These are phyloP conservation scores for Aix galericulata DNA, from an alignment of 2,113 vertebrate species.

Conservation along the genomic window DNA sequence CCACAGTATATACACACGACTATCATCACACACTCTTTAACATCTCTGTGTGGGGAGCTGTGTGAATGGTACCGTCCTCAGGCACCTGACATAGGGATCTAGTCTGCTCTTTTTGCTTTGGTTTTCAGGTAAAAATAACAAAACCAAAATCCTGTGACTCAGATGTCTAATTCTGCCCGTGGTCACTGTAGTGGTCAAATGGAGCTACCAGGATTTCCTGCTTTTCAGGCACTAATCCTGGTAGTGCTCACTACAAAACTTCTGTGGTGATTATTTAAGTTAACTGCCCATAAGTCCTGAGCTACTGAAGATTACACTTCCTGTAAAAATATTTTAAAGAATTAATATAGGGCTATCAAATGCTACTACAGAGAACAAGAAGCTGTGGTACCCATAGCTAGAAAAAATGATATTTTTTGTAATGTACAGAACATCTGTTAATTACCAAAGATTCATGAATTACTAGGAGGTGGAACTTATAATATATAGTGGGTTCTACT, in stretches of 20 bases:
- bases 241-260: neutral
- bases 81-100: neutral
- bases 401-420: neutral
- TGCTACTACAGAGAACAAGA: neutral
- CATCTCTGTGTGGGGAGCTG: neutral
- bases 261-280: neutral
- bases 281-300: neutral
- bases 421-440: neutral
- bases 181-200: neutral
- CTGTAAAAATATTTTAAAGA: neutral
- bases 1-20: neutral
- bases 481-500: neutral
- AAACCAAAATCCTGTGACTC: neutral
- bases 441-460: neutral
- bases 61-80: fast-evolving
- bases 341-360: neutral
- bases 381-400: neutral
- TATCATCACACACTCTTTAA: fast-evolving
- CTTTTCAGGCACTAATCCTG: neutral
- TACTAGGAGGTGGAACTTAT: neutral
- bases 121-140: neutral
- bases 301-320: neutral
- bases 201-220: neutral
- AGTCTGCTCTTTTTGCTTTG: neutral
- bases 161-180: neutral